Conservation (phyloP, 2,888 invertebrate genomes). For the Uropetala carovei region DNA sequence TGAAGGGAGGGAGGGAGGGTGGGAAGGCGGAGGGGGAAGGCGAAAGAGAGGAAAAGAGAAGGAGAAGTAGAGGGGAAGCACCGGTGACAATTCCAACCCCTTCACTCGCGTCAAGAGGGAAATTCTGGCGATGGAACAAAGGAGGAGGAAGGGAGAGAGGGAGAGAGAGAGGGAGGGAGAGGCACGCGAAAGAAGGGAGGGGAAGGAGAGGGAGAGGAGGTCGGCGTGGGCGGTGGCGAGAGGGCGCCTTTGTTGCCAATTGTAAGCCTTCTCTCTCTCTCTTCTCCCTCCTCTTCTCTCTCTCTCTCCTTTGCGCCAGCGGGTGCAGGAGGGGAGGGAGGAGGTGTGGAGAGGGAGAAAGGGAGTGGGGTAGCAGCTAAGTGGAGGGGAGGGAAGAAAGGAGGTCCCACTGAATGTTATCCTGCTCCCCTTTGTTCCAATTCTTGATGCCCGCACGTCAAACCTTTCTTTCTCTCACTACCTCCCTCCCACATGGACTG, state of each 20-base stretch:
- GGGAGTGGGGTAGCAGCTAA: background rate
- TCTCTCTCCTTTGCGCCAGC: background rate
- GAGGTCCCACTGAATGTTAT: background rate
- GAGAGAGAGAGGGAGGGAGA: background rate
- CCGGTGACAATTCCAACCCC: conserved; percentile 62
- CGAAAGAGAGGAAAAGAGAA: background rate
- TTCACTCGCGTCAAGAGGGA: conserved; percentile 60
- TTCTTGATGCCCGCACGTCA: conserved; percentile 59
- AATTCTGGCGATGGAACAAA: conserved; percentile 64
- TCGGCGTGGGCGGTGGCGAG: background rate
- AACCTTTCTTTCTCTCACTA: conserved; percentile 31
- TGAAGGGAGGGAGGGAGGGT: background rate
- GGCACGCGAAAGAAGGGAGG: background rate
- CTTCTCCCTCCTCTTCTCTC: background rate
- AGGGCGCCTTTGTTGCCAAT: conserved; percentile 63
- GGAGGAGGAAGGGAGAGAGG: background rate
- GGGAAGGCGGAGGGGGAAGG: background rate
- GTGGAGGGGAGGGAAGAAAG: background rate
- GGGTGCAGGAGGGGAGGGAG: background rate
- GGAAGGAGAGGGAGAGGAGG: background rate
- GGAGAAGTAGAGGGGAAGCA: background rate
- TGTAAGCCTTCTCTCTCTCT: background rate
- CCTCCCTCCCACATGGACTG: background rate
- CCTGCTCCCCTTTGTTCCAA: conserved; percentile 43
- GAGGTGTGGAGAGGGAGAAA: background rate